Percentiles rank a stretch among this genome's conserved stretches.
These are phyloP conservation scores for Prunella himalayana DNA, from an alignment of 2,113 vertebrate species.

Conservation along the genomic window DNA sequence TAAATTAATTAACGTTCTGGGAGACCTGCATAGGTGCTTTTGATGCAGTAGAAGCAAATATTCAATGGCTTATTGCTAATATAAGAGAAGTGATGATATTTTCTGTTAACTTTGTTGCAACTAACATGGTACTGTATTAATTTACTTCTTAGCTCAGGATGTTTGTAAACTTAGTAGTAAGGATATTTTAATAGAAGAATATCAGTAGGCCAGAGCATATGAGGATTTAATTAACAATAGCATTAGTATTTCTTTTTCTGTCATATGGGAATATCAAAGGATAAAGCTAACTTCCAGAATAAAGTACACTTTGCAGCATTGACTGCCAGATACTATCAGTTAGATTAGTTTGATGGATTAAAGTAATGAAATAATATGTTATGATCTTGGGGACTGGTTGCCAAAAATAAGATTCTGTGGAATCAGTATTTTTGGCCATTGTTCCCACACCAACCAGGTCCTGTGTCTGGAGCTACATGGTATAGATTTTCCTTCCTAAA, in stretches of 20 bases:
- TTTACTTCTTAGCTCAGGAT: background rate
- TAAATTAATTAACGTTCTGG: background rate
- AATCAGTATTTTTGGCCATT: background rate
- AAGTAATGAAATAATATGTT: background rate
- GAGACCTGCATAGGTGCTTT: background rate
- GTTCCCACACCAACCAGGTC: background rate
- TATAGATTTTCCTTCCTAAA: background rate
- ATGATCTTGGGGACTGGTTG: background rate
- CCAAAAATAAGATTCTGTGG: background rate
- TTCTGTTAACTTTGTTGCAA: background rate
- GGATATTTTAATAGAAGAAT: background rate
- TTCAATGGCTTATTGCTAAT: background rate
- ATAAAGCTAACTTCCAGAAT: background rate
- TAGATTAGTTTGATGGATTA: background rate
- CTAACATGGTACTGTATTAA: background rate
- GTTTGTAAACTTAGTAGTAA: background rate
- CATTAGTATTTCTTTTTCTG: background rate
- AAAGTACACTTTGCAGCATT: background rate
- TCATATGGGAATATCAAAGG: background rate
- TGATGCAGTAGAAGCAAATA: background rate
- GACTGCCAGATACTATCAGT: background rate
- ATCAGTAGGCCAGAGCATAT: background rate
- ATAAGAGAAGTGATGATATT: background rate
- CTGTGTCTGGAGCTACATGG: background rate
- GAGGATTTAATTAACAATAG: background rate